Evolutionary conservation across 2,888 invertebrate species (phyloP), one percentile per base, ranked within the genome.

Genomic region (Galerucella pusilla): DNA sequence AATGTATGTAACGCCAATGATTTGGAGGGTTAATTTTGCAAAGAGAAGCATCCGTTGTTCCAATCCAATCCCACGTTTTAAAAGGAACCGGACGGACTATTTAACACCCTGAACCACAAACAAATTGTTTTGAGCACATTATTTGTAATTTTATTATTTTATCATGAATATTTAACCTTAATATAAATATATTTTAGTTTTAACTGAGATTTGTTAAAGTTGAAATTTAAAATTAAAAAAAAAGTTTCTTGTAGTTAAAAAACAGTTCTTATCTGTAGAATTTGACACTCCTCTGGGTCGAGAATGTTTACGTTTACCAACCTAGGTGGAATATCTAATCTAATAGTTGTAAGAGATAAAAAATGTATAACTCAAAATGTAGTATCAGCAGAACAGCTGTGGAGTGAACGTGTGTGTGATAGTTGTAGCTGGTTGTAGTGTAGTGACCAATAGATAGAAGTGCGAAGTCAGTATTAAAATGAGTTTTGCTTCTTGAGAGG

Each of bases 401-500:
- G 12, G 52, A 0, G 52, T 7, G 5, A n/a, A 52, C 52, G n/a
- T 52, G 52, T n/a, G 52, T 52, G 52, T 12, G 14, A 1, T 11
- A 12, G 4, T 49, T 14, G 49, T 14, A 49, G 20, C 20, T 20
- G 20, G 20, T 14, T 49, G 35, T 42, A 20, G 20, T 42, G 35
- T 42, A 6, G 35, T 6, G 35, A 42, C 35, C 35, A 52, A n/a
- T n/a, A 49, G 49, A 49, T 49, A 9, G 35, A 52, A 52, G 52
- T 52, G 52, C 52, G n/a, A 52, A 52, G 52, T 52, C 52, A 52
- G 52, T 52, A 14, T 60, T 11, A 28, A 60, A 20, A 60, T 60
- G 59, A 20, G 59, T 52, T 52, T 52, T 52, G 52, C n/a, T 52
- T 7, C 6, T 12, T 52, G 52, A 52, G 25, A 60, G 5, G 11